Base-by-base conservation (phyloP, 2,113 vertebrate species). In the Clarias gariepinus region DNA sequence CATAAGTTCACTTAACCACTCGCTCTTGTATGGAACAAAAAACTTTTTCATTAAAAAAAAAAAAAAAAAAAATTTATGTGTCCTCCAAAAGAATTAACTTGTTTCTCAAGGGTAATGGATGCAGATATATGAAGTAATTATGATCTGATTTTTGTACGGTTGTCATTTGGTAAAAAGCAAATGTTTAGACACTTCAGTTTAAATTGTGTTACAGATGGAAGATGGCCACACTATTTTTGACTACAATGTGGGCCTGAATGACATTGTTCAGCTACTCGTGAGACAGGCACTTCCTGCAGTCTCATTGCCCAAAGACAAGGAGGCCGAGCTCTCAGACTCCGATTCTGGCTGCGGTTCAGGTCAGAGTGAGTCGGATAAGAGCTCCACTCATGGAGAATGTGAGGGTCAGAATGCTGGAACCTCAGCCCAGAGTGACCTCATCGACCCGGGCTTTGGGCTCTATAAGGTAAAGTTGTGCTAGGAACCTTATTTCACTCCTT, bases 191-290 rank as follows among this genome's bases (percentile, higher is more conserved):
- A n/a, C 25, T 66, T 2, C 66, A 33, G 30, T 33, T 69, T 33
- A 8, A 23, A 47, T 15, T 19, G 71, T 82, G 30, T 87, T 25
- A 8, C 83, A 99, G 98, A 99, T 99, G 98, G 98, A 99, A 87
- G 96, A 99, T 0, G 97, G 97, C 0, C 98, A 99, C 92, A 98
- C 97, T 21, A 95, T 99, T 77, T 99, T 99, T 1, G 98, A 99
- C 87, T 99, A 98, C 57, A 98, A 93, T 0, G 97, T 99, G 8
- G 97, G 97, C 2, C 93, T 99, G 13, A 99, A 98, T 0, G 98
- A 99, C 30, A 99, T 97, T 1, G 97, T 99, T 6, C 98, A 99
- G 89, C 95, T 99, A 36, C 92, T 99, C 78, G 96, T 98, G 2
- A 96, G 98, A 63, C 97, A 97, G 90, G 90, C 91, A 4, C 52